These are phyloP conservation scores for Spialia ferax DNA, from an alignment of 2,888 invertebrate species.

Conservation along the genomic window DNA sequence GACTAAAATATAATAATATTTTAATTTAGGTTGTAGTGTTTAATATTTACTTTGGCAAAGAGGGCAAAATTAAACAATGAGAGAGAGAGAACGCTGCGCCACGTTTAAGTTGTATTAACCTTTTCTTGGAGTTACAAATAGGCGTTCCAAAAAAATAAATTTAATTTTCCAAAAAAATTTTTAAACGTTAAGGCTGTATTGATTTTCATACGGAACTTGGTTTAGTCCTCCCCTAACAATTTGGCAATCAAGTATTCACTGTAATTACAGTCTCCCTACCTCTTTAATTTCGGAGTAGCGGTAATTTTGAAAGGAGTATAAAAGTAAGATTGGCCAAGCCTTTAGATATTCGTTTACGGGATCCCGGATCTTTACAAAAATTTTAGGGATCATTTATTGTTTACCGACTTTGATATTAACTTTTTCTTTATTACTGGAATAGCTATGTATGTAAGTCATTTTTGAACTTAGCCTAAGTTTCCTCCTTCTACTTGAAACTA, in stretches of 20 bases:
- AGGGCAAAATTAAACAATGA: too few species aligned
- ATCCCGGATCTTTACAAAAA: neutral
- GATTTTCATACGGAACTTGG: neutral
- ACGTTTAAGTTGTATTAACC: too few species aligned
- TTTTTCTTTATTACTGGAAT: neutral
- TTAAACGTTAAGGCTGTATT: conserved; percentile 2
- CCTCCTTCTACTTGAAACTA: neutral
- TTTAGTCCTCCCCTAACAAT: conserved; percentile 19
- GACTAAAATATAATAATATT: too few species aligned
- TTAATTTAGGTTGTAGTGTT: conserved; percentile 15
- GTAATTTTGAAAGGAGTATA: conserved; percentile 27
- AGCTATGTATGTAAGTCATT: too few species aligned
- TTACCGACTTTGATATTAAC: neutral
- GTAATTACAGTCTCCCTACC: conserved; percentile 26
- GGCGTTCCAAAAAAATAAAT: neutral
- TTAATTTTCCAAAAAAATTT: neutral
- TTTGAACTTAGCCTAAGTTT: too few species aligned
- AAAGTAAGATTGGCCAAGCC: conserved; percentile 13
- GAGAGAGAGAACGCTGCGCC: too few species aligned
- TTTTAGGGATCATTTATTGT: neutral
- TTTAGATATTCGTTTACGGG: conserved; percentile 3
- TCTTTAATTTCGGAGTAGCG: conserved; percentile 17
- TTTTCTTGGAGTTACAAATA: neutral
- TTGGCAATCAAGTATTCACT: conserved; percentile 28
- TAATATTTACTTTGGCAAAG: conserved; percentile 22